phyloP scores from a whole-genome alignment of 1,140 invertebrate species.

The Platorchestia sp. region DNA sequence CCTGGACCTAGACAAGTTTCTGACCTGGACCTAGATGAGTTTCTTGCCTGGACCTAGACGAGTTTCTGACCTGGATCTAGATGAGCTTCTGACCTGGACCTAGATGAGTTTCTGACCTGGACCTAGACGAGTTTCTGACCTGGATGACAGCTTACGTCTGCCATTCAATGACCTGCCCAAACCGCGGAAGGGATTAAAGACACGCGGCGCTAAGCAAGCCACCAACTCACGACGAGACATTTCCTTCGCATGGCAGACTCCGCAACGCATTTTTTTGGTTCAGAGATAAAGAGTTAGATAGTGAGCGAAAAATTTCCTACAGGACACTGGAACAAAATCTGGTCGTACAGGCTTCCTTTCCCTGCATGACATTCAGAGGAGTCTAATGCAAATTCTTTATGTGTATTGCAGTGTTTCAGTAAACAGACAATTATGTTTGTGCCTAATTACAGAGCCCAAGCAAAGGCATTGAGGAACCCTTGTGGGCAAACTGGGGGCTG shows the following conservation, averaged over 20 bases:
- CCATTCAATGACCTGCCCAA: neutral
- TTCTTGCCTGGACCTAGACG: neutral
- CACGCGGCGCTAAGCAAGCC: neutral
- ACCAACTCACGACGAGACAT: neutral
- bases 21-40: too few relatives aligned
- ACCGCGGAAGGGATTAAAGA: neutral
- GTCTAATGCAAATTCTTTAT: neutral
- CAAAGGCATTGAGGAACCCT: too few relatives aligned
- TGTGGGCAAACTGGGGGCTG: too few relatives aligned
- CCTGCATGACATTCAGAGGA: neutral
- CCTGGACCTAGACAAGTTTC: too few relatives aligned
- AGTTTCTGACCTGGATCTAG: too few relatives aligned
- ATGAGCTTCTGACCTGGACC: too few relatives aligned
- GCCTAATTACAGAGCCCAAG: too few relatives aligned
- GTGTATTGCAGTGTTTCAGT: neutral
- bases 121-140: neutral
- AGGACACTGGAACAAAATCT: neutral
- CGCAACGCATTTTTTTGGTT: neutral
- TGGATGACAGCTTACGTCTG: neutral
- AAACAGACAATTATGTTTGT: too few relatives aligned
- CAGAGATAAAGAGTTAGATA: neutral
- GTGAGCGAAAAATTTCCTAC: neutral
- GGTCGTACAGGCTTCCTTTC: neutral
- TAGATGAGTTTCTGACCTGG: too few relatives aligned
- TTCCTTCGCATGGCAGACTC: neutral